These are phyloP conservation scores for Daphoenositta chrysoptera DNA, from an alignment of 2,113 vertebrate species.

Conservation along the genomic window DNA sequence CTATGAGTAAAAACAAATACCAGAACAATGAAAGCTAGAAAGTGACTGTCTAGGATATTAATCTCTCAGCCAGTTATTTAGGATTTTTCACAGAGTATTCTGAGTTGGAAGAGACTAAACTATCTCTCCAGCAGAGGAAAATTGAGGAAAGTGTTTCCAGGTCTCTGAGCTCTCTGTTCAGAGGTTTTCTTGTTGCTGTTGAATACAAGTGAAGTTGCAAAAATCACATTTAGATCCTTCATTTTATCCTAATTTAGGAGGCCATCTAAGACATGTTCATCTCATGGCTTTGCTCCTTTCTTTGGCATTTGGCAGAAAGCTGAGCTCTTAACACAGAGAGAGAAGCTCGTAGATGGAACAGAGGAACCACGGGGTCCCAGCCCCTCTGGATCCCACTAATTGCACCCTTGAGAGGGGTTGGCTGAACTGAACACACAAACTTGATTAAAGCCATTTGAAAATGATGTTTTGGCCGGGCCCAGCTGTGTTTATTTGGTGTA, in stretches of 20 bases:
- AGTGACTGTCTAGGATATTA: background rate
- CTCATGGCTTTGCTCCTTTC: background rate
- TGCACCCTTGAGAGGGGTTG: background rate
- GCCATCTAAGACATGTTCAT: background rate
- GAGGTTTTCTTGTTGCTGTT: background rate
- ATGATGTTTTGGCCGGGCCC: background rate
- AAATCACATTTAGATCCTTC: background rate
- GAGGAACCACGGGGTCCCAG: background rate
- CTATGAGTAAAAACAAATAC: background rate
- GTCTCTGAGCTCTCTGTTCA: background rate
- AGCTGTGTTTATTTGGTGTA: background rate
- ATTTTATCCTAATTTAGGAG: background rate
- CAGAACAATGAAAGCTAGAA: background rate
- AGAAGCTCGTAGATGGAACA: background rate
- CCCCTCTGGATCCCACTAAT: background rate
- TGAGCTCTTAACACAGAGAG: background rate
- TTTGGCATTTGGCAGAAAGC: background rate
- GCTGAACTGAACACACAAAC: background rate
- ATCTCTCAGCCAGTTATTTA: background rate
- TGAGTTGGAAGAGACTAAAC: background rate
- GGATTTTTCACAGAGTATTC: background rate
- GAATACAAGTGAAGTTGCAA: background rate
- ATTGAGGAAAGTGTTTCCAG: background rate
- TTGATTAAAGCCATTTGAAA: background rate
- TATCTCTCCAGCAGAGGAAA: background rate